A percentile compares a stretch with the other conserved stretches of the same genome.
These are phyloP conservation scores for Choristoneura fumiferana DNA, from an alignment of 1,140 invertebrate species.

Conservation along the genomic window DNA sequence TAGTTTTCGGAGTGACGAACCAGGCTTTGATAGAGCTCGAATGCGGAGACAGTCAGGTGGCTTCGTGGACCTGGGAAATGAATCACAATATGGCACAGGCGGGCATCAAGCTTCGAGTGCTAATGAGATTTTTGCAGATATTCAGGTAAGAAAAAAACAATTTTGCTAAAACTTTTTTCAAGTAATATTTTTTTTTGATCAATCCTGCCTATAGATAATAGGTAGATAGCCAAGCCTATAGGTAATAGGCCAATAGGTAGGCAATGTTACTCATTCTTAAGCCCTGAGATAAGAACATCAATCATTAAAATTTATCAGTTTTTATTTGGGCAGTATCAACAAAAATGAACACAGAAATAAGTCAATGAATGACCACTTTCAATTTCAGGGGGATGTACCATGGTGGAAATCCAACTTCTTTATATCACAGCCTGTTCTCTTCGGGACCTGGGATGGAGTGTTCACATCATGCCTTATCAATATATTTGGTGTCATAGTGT, in stretches of 20 bases:
- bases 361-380: not conserved
- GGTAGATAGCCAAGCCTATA: no score
- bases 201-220: no score
- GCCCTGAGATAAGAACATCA: no score
- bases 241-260: no score
- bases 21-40: slow-evolving; percentile 60
- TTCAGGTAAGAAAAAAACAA: slow-evolving; percentile 85
- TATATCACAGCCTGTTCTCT: slow-evolving; percentile 94
- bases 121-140: slow-evolving; percentile 93
- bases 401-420: slow-evolving; percentile 97
- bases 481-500: slow-evolving; percentile 98
- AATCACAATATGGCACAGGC: slow-evolving; percentile 85
- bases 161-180: no score
- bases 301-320: no score
- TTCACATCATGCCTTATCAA: slow-evolving; percentile 97
- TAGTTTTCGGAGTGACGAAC: slow-evolving; percentile 65
- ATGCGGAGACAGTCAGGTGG: slow-evolving; percentile 79
- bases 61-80: slow-evolving; percentile 85
- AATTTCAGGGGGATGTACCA: slow-evolving; percentile 84
- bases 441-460: slow-evolving; percentile 98
- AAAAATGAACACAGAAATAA: not conserved
- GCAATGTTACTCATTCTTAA: no score
- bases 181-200: no score
- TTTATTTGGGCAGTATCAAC: no score
- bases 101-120: slow-evolving; percentile 90